phyloP scores from a whole-genome alignment of 2,797 vertebrate species.

The Channa striata region DNA sequence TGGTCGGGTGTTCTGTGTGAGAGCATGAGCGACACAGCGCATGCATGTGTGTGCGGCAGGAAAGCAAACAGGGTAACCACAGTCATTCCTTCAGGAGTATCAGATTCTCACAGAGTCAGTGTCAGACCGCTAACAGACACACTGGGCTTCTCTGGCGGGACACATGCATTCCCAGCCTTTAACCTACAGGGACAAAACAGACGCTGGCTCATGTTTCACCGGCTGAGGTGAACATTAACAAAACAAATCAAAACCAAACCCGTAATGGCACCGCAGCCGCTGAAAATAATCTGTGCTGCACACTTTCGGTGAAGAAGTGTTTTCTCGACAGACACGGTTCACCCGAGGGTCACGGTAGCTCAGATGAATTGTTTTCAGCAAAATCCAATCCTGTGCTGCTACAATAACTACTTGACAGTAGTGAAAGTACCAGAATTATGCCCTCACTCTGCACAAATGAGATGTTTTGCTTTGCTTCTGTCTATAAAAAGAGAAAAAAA shows the following conservation, averaged over 20 bases:
- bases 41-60: conserved; percentile 5
- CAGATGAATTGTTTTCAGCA: conserved; percentile 62
- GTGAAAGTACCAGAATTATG: conserved; percentile 42
- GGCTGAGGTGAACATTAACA: conserved; percentile 54
- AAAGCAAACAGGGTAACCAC: conserved; percentile 43
- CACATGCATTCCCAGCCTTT: conserved; percentile 29
- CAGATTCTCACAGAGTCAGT: conserved; percentile 59
- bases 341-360: conserved; percentile 62
- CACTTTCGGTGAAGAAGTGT: conserved; percentile 56
- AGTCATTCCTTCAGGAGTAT: conserved; percentile 66
- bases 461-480: conserved; percentile 46
- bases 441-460: conserved; percentile 29
- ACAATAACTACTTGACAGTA: conserved; percentile 52
- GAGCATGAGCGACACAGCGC: conserved; percentile 12
- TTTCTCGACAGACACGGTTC: conserved; percentile 66
- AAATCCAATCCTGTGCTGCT: conserved; percentile 65
- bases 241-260: conserved; percentile 68
- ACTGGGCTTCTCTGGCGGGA: conserved; percentile 42
- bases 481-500: conserved; percentile 21
- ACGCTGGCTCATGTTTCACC: conserved; percentile 44
- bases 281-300: conserved; percentile 58
- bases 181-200: conserved; percentile 34
- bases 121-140: conserved; percentile 68
- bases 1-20: conserved; percentile 33
- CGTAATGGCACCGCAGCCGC: conserved; percentile 46